Percentiles rank a stretch among this genome's conserved stretches.
These are phyloP conservation scores for Littorina saxatilis DNA, from an alignment of 1,140 invertebrate species.

Conservation along the genomic window DNA sequence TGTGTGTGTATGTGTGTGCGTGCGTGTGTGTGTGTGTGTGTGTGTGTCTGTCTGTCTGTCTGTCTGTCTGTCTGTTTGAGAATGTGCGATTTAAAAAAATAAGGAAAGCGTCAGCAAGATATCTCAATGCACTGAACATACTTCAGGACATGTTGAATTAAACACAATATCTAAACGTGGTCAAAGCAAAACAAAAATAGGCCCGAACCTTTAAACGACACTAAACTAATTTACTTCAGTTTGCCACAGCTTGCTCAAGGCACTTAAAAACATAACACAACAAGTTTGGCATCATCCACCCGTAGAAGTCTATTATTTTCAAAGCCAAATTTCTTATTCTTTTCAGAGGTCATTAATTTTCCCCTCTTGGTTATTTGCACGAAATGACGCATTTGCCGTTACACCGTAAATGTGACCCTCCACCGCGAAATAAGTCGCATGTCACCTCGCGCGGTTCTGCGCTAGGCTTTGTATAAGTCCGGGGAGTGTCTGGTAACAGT, in stretches of 20 bases:
- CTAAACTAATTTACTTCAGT: not conserved
- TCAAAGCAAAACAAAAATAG: not conserved
- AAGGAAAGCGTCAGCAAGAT: not conserved
- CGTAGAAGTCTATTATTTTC: too few species aligned
- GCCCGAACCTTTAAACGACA: not conserved
- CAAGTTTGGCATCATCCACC: too few species aligned
- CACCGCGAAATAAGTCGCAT: too few species aligned
- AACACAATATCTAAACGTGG: not conserved
- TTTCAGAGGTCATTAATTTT: too few species aligned
- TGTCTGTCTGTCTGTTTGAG: not conserved
- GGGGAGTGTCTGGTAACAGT: too few species aligned
- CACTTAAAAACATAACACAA: too few species aligned
- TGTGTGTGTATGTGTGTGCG: not conserved
- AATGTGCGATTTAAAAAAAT: not conserved
- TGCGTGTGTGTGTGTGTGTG: not conserved
- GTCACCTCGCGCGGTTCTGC: too few species aligned
- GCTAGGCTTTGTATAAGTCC: too few species aligned
- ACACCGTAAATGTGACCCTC: too few species aligned
- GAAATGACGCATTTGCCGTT: too few species aligned
- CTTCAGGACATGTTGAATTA: not conserved
- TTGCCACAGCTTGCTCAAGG: not conserved
- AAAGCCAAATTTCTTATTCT: too few species aligned
- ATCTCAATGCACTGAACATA: not conserved
- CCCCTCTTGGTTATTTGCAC: too few species aligned
- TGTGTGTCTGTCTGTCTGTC: not conserved